Evolutionary conservation across 2,113 vertebrate species (phyloP).

Genomic region (Psilopsiagon aymara): DNA sequence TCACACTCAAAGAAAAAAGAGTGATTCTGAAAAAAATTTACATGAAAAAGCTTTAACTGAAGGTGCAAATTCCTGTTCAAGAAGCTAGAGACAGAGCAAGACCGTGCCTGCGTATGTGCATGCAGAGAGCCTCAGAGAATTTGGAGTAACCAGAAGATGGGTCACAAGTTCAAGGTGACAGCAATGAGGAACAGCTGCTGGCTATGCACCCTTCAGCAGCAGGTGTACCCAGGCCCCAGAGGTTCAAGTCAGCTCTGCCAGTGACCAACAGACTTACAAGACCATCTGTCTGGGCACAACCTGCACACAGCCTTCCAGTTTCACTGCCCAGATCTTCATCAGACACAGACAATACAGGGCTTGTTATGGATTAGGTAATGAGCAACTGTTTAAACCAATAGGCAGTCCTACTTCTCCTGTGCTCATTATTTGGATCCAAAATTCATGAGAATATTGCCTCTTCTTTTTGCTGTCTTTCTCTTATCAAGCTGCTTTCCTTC

Average conservation of each 20-base stretch:
- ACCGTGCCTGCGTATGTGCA: neutral
- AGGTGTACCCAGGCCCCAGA: constrained; percentile 55
- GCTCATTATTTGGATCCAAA: neutral
- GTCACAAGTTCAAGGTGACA: constrained; percentile 65
- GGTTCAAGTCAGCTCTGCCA: constrained; percentile 40
- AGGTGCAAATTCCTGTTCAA: neutral
- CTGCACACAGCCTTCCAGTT: constrained; percentile 8
- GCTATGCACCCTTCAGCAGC: constrained; percentile 15
- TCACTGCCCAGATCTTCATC: constrained; percentile 14
- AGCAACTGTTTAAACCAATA: constrained; percentile 40
- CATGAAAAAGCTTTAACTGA: neutral
- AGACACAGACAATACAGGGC: constrained; percentile 21
- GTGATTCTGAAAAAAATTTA: neutral
- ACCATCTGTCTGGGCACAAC: constrained; percentile 48
- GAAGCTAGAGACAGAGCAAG: neutral
- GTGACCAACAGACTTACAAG: constrained; percentile 16
- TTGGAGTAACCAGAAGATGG: neutral
- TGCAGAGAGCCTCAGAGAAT: neutral
- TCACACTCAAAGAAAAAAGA: neutral
- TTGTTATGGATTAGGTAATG: constrained; percentile 52
- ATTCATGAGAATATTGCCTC: neutral
- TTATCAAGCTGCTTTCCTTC: neutral
- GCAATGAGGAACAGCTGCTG: constrained; percentile 42
- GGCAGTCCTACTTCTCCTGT: neutral
- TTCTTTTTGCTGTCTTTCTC: neutral